These are phyloP conservation scores for Merodon equestris DNA, from an alignment of 2,888 invertebrate species.

Conservation along the genomic window DNA sequence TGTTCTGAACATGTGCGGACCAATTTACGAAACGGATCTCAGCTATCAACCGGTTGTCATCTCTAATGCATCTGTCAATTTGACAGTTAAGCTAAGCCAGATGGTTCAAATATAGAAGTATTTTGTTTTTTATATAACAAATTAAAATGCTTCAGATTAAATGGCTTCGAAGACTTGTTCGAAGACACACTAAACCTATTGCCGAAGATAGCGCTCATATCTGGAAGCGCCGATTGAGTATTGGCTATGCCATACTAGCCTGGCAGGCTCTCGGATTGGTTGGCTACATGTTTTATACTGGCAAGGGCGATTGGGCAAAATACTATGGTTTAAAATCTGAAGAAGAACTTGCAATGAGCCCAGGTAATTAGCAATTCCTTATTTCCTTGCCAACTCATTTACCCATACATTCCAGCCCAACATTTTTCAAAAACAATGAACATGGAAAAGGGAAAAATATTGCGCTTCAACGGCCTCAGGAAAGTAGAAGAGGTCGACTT, in stretches of 20 bases:
- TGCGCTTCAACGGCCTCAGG: conserved; percentile 74
- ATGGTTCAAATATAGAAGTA: no score
- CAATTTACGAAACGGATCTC: no score
- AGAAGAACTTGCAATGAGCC: conserved; percentile 81
- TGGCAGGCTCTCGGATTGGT: conserved; percentile 87
- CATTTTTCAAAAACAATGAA: conserved; percentile 74
- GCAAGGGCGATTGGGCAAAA: conserved; percentile 85
- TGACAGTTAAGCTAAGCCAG: no score
- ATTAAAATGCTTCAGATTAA: conserved; percentile 77
- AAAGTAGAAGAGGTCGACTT: conserved; percentile 74
- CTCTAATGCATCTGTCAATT: no score
- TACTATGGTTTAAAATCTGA: conserved; percentile 83
- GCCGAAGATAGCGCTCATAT: conserved; percentile 80
- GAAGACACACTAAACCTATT: conserved; percentile 80
- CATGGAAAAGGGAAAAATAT: conserved; percentile 76
- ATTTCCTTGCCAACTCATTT: no score
- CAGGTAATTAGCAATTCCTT: conserved; percentile 79
- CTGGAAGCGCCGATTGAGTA: conserved; percentile 83
- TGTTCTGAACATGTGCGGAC: no score
- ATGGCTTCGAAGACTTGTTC: conserved; percentile 80
- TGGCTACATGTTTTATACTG: conserved; percentile 81
- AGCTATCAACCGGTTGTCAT: no score
- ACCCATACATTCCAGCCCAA: conserved; percentile 69
- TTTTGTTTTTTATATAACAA: conserved; percentile 46
- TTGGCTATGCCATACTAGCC: conserved; percentile 83